Evolutionary conservation across 2,888 invertebrate genomes (phyloP).

Genomic region (Hymenopus coronatus): DNA sequence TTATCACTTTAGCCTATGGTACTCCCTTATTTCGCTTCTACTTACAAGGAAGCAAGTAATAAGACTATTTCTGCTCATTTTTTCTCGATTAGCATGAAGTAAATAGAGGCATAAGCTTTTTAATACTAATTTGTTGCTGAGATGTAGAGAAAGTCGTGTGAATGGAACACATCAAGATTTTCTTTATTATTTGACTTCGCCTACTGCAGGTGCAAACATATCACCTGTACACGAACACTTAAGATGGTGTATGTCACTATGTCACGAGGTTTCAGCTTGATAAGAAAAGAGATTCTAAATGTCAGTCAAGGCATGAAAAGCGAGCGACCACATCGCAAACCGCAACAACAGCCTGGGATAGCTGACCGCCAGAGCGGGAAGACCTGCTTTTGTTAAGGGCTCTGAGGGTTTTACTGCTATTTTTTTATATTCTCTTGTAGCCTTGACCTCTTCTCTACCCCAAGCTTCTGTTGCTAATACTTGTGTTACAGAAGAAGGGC

Average conservation of each 20-base stretch:
- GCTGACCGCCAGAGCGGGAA: background rate
- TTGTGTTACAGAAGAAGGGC: background rate
- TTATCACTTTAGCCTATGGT: no score
- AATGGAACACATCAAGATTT: no score
- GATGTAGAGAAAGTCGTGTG: no score
- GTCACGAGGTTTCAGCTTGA: background rate
- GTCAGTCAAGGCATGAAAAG: background rate
- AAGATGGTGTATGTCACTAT: background rate
- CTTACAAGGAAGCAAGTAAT: no score
- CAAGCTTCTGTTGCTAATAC: background rate
- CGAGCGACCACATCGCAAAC: background rate
- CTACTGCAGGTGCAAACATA: background rate
- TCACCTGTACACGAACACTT: background rate
- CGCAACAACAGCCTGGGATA: background rate
- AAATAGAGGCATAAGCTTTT: no score
- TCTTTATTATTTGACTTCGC: no score
- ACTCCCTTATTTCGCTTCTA: no score
- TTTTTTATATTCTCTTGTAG: background rate
- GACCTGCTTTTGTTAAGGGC: background rate
- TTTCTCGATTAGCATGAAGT: no score
- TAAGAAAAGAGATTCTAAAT: background rate
- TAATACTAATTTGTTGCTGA: no score
- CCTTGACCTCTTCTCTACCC: background rate
- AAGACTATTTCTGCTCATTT: no score
- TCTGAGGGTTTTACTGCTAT: background rate